Percentiles rank a stretch among this genome's conserved stretches.
phyloP scores from a whole-genome alignment of 2,888 invertebrate species.

The Pachydiplax longipennis region DNA sequence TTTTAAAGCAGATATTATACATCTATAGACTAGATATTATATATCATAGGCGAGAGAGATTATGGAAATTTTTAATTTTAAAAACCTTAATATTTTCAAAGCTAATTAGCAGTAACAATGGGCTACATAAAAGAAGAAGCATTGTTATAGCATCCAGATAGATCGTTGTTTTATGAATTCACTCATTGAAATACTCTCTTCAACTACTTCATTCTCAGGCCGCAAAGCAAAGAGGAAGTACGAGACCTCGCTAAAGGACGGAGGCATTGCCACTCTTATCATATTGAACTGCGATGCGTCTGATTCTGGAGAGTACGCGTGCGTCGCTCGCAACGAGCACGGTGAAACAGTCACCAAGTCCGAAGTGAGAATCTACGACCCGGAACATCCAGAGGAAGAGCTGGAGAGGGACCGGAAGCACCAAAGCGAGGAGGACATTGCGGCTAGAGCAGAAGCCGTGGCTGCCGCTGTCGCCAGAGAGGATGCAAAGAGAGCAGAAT shows the following conservation, averaged over 20 bases:
- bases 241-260: not conserved
- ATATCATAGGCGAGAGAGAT: too few relatives aligned
- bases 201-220: not conserved
- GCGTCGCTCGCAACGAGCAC: slow-evolving; percentile 77
- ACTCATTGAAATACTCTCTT: not conserved
- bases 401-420: slow-evolving; percentile 54
- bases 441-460: not conserved
- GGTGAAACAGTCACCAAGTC: slow-evolving; percentile 77
- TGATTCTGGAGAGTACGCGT: slow-evolving; percentile 83
- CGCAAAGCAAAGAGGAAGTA: not conserved
- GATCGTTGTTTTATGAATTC: too few relatives aligned
- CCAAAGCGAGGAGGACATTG: not conserved
- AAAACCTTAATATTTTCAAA: too few relatives aligned
- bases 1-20: too few relatives aligned
- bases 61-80: too few relatives aligned
- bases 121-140: too few relatives aligned
- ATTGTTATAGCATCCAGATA: too few relatives aligned
- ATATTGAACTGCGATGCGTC: not conserved
- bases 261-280: slow-evolving; percentile 2
- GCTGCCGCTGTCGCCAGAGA: not conserved
- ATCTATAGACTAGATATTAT: too few relatives aligned
- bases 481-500: not conserved
- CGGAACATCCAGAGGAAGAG: slow-evolving; percentile 73
- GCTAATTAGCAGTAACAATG: too few relatives aligned
- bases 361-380: slow-evolving; percentile 75